Evolutionary conservation across 92 coral and sea anemone species (phyloP), one percentile per base, ranked within the genome.

Genomic region (Epizoanthus illoricatus): DNA sequence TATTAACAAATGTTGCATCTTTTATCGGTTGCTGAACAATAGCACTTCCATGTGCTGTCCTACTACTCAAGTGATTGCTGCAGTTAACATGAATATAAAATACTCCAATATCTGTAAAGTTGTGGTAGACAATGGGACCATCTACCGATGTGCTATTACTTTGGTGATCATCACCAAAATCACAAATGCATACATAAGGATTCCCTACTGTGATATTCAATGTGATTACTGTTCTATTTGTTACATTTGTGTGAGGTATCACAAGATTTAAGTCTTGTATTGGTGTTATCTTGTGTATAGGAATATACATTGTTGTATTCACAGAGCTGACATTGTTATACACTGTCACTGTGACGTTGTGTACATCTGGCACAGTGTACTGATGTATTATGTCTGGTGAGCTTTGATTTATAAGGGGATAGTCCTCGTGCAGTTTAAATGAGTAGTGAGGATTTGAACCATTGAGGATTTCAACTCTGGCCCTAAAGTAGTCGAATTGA

Each of bases 151-250:
- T 74, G 17, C 69, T 74, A 65, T 41, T 88, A 40, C 4, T 42
- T 23, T 76, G 69, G 11, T 76, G 81, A 6, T 90, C 90, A 88
- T 91, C 94, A 61, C 94, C 92, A 67, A 88, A 86, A 70, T 52
- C 54, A 79, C 90, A 91, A 7, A 62, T 17, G 60, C 94, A 91
- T 65, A 60, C 41, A 75, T 82, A 91, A 5, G 94, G 94, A 24
- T 83, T 59, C 16, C 92, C 94, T 71, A 20, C 80, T 21, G 85
- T 74, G 4, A 88, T 69, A 40, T 91, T 84, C 21, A 91, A 13
- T 12, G 69, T 42, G 61, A 88, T 74, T 45, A 49, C 20, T 60
- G 90, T 81, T 18, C 33, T 58, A 16, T 87, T 69, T 21, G 84
- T 76, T 60, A 71, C 13, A 28, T 79, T 85, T 40, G 86, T 80